These are phyloP conservation scores for Synanthedon myopaeformis DNA, from an alignment of 2,888 invertebrate species.

Conservation along the genomic window DNA sequence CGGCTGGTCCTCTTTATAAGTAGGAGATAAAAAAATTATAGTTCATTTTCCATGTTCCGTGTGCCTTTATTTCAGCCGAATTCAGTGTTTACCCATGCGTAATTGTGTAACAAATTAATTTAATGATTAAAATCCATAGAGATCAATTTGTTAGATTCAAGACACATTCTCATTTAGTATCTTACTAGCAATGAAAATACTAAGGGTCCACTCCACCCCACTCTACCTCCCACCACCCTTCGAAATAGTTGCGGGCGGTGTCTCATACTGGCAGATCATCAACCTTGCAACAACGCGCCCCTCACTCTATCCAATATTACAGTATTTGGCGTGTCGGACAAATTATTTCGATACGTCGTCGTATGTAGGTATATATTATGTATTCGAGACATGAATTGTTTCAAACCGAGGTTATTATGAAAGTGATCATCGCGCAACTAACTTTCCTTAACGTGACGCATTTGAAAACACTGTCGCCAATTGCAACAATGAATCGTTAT, in stretches of 20 bases:
- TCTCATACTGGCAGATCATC: constrained; percentile 60
- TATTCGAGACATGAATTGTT: background rate
- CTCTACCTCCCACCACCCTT: constrained; percentile 21
- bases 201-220: too few relatives aligned
- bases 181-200: too few relatives aligned
- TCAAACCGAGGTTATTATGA: constrained; percentile 14
- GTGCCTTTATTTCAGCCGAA: too few relatives aligned
- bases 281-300: constrained; percentile 42
- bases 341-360: background rate
- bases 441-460: constrained; percentile 1
- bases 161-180: too few relatives aligned
- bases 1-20: too few relatives aligned
- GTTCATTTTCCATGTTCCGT: too few relatives aligned
- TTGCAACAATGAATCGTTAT: constrained; percentile 4
- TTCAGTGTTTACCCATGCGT: too few relatives aligned
- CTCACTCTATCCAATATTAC: constrained; percentile 9
- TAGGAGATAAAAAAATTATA: too few relatives aligned
- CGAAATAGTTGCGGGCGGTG: constrained; percentile 31
- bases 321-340: background rate
- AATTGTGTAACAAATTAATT: too few relatives aligned
- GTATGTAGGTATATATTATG: background rate
- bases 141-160: too few relatives aligned
- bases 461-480: constrained; percentile 2
- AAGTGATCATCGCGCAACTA: constrained; percentile 19
- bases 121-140: too few relatives aligned